Base-by-base conservation (phyloP, 2,888 invertebrate genomes). In the Eristalinus sepulchralis region DNA sequence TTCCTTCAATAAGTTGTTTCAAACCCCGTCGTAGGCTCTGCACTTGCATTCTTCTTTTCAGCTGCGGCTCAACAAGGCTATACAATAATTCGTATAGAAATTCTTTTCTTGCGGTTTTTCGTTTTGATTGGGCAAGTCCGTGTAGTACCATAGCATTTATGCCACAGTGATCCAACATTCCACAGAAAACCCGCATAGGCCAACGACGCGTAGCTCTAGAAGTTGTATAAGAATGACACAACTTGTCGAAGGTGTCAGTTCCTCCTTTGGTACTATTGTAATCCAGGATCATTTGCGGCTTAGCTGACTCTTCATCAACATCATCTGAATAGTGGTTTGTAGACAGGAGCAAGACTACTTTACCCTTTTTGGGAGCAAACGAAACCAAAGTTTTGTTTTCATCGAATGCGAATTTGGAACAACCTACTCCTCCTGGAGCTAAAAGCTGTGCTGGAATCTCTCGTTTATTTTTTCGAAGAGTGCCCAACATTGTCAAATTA, bases 271-370 rank as follows among this genome's bases (percentile, higher is more conserved):
- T 63, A 13, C 47, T 60, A 20, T 67, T 68, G 24, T 73, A 80
- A 39, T 72, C 67, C 6, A 73, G 31, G 55, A 81, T 63, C 66
- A 79, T 79, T 72, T 79, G 72, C 5, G 79, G 53, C 60, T 72
- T 66, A 47, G 11, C 27, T 79, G 79, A 47, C 34, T 72, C 64
- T 59, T 17, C 36, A 72, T 71, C 47, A 5, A 59, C 66, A 24
- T 17, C 47, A 72, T 72, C 72, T 11, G 34, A 72, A 27, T 59
- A 79, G 59, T 79, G 79, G 53, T 59, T 72, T 34, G 53, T 72
- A 17, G 64, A 66, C 9, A 71, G 64, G 13, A 79, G 9, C 63
- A 68, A 55, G 57, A 77, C 63, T 34, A 57, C 17, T 13, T 66
- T 71, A 17, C 64, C 17, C 53, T 66, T 71, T 71, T 71, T 70